A percentile compares a stretch with the other conserved stretches of the same genome.
These are phyloP conservation scores for Lasius platythorax DNA, from an alignment of 2,888 invertebrate species.

Conservation along the genomic window DNA sequence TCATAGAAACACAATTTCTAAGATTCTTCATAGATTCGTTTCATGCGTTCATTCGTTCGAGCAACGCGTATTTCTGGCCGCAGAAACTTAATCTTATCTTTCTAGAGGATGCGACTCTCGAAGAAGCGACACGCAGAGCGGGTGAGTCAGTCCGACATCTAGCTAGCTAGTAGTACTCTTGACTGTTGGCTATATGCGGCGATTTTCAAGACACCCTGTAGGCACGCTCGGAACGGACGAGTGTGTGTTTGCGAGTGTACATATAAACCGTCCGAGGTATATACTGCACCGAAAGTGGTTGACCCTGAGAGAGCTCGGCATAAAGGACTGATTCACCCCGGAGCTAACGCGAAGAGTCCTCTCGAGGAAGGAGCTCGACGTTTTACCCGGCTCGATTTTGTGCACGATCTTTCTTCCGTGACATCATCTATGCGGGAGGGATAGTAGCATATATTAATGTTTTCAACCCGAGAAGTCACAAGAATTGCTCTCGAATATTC, in stretches of 20 bases:
- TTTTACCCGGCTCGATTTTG: constrained; percentile 69
- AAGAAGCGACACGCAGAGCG: background rate
- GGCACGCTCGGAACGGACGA: constrained; percentile 63
- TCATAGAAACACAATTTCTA: background rate
- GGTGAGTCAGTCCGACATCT: constrained; percentile 17
- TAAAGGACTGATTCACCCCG: constrained; percentile 85
- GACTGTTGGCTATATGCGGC: constrained; percentile 18
- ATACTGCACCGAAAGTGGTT: constrained; percentile 84
- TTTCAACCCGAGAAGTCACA: constrained; percentile 7
- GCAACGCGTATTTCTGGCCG: background rate
- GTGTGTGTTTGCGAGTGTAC: constrained; percentile 77
- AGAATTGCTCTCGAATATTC: constrained; percentile 7
- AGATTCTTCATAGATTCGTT: background rate
- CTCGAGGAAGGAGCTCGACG: constrained; percentile 70
- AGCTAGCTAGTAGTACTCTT: constrained; percentile 36
- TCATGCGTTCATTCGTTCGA: background rate
- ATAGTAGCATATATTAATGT: constrained; percentile 40
- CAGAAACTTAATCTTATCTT: constrained; percentile 12
- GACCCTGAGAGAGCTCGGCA: constrained; percentile 85
- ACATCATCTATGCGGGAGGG: constrained; percentile 70
- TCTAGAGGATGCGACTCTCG: background rate
- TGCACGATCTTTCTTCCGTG: constrained; percentile 62
- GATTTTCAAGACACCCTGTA: constrained; percentile 73
- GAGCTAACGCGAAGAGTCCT: constrained; percentile 74
- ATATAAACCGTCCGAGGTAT: constrained; percentile 77